phyloP scores from a whole-genome alignment of 2,797 vertebrate genomes.

The Caiman crocodilus region DNA sequence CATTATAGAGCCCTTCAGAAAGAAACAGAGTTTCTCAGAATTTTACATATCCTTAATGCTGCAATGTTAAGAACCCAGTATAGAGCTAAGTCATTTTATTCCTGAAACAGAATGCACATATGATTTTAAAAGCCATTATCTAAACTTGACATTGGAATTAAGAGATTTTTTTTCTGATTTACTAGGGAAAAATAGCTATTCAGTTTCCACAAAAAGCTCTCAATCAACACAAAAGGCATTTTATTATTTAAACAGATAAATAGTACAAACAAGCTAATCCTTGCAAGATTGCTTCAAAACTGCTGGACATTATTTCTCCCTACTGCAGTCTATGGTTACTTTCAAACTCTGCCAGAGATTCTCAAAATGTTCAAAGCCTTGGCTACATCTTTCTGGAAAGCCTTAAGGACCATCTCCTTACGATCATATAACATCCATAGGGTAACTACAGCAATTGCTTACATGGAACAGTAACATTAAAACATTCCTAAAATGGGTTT shows the following conservation, averaged over 20 bases:
- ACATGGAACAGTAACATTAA: not conserved
- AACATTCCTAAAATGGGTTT: not conserved
- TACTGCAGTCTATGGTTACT: not conserved
- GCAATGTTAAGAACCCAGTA: slow-evolving; percentile 50
- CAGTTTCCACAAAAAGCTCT: not conserved
- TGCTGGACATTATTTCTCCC: not conserved
- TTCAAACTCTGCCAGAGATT: slow-evolving; percentile 36
- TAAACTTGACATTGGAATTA: slow-evolving; percentile 10
- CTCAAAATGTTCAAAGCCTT: slow-evolving; percentile 31
- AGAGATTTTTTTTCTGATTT: slow-evolving; percentile 20
- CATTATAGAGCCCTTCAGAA: slow-evolving; percentile 63
- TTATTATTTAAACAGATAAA: slow-evolving; percentile 12
- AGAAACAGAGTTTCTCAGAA: slow-evolving; percentile 56
- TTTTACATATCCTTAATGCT: slow-evolving; percentile 48
- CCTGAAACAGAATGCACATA: slow-evolving; percentile 62
- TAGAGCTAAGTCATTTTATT: slow-evolving; percentile 69
- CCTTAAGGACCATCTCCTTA: not conserved
- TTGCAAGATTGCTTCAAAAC: not conserved
- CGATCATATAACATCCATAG: not conserved
- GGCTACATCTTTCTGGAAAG: not conserved
- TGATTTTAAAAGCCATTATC: slow-evolving; percentile 56
- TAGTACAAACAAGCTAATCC: not conserved
- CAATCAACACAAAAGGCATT: slow-evolving; percentile 9
- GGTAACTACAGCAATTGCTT: slow-evolving; percentile 17
- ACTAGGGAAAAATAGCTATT: not conserved